phyloP scores from a whole-genome alignment of 2,888 invertebrate species.

The Nomada hirtipes region DNA sequence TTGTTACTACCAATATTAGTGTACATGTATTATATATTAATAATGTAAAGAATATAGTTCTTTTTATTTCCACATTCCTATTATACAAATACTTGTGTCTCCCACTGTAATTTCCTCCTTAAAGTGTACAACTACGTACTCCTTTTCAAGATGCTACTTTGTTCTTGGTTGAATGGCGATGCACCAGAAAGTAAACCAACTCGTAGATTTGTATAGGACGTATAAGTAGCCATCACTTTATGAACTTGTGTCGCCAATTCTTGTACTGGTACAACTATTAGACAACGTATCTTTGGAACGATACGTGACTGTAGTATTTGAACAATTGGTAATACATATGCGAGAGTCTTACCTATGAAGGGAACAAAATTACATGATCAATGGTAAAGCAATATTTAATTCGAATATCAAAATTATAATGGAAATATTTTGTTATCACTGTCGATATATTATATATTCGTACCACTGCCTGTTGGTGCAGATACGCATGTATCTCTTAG shows the following conservation, averaged over 20 bases:
- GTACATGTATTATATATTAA: too few relatives aligned
- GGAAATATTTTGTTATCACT: not conserved
- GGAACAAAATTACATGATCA: slow-evolving; percentile 5
- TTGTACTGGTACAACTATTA: slow-evolving; percentile 96
- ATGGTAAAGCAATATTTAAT: too few relatives aligned
- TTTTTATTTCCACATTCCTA: too few relatives aligned
- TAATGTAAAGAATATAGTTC: too few relatives aligned
- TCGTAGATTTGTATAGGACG: slow-evolving; percentile 88
- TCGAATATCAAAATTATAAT: not conserved
- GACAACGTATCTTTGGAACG: slow-evolving; percentile 90
- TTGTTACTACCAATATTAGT: too few relatives aligned
- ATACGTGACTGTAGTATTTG: slow-evolving; percentile 87
- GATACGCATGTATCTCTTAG: slow-evolving; percentile 97
- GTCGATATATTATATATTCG: slow-evolving; percentile 6
- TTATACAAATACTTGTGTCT: too few relatives aligned
- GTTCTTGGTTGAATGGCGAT: slow-evolving; percentile 88
- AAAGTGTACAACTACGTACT: slow-evolving; percentile 56
- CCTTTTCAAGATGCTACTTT: slow-evolving; percentile 86
- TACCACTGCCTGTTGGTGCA: slow-evolving; percentile 98
- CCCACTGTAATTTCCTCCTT: too few relatives aligned
- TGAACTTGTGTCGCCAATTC: slow-evolving; percentile 96
- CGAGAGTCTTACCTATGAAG: slow-evolving; percentile 90
- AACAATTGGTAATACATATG: slow-evolving; percentile 96
- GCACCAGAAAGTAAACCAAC: slow-evolving; percentile 90
- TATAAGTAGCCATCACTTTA: slow-evolving; percentile 91